Conservation (phyloP, 2,113 vertebrate species). For the Tetraodon nigroviridis region DNA sequence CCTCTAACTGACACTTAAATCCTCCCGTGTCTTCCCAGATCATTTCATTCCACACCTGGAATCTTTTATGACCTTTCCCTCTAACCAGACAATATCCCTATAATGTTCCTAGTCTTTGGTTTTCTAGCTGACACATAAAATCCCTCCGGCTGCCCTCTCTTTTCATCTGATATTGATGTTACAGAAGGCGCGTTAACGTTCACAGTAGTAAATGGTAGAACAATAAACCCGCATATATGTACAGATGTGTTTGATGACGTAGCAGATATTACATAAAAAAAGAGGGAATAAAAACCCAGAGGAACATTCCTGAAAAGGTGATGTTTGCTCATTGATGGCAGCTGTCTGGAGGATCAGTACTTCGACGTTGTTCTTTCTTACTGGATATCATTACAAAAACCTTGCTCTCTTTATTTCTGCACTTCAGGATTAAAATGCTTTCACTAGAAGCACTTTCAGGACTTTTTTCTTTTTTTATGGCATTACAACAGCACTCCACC, state of each 20-base stretch:
- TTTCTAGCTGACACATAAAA: conserved; percentile 39
- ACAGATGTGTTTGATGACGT: background rate
- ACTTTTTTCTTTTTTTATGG: too few relatives aligned
- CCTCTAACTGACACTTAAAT: conserved; percentile 51
- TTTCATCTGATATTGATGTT: conserved; percentile 32
- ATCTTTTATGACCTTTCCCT: conserved; percentile 58
- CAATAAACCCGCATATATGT: background rate
- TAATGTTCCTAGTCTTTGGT: conserved; percentile 38
- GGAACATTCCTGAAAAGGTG: too few relatives aligned
- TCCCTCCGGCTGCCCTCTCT: conserved; percentile 3
- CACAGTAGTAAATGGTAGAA: conserved; percentile 9
- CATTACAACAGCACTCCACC: too few relatives aligned
- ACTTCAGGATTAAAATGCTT: too few relatives aligned
- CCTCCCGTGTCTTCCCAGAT: conserved; percentile 46
- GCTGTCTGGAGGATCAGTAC: too few relatives aligned
- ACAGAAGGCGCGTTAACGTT: conserved; percentile 12
- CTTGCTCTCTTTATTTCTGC: too few relatives aligned
- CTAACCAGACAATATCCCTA: conserved; percentile 44
- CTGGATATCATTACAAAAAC: too few relatives aligned
- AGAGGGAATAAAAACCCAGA: too few relatives aligned
- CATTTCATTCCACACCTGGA: conserved; percentile 62
- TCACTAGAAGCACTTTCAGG: too few relatives aligned
- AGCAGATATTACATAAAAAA: too few relatives aligned
- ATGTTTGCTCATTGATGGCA: too few relatives aligned
- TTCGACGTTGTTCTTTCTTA: too few relatives aligned